Base-by-base conservation (phyloP, 1,140 invertebrate genomes). In the Agraylea sexmaculata region DNA sequence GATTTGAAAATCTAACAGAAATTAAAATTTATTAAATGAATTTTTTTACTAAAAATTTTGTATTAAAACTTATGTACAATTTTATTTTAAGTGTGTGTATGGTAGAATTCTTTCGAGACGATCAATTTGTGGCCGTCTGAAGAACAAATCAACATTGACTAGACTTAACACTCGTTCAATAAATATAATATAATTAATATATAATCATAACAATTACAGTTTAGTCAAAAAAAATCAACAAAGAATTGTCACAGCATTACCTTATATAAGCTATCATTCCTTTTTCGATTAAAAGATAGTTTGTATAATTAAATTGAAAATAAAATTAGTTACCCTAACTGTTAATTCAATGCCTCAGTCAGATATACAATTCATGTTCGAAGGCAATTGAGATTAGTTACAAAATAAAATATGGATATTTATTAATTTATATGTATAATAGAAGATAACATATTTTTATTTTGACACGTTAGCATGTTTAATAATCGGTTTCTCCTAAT, bases 401-500 rank as follows among this genome's bases (percentile, higher is more conserved):
- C 19, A 20, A 21, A 17, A 17, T 36, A 36, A 25, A 4, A 36
- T 28, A 28, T 38, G 22, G 4, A 21, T 19, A 13, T 27, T 3
- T 6, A 28, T 28, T 8, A 18, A 38, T 17, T 30, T 37, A 25
- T 19, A 28, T 38, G 27, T 12, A 11, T 10, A 31, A 31, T 10
- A 8, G 15, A 31, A 31, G n/a, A n/a, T n/a, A n/a, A n/a, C n/a
- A n/a, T n/a, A n/a, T n/a, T n/a, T n/a, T n/a, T n/a, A n/a, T n/a
- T n/a, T n/a, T n/a, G n/a, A n/a, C n/a, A n/a, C n/a, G n/a, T n/a
- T n/a, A n/a, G n/a, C n/a, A n/a, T n/a, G n/a, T n/a, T 47, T 74
- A 83, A 58, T 80, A 83, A 52, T 80, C 76, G 42, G 74, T 75
- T 65, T 85, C 77, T 45, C 80, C 81, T 54, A 87, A 68, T 42